Percentiles rank a stretch among this genome's conserved stretches.
Conservation (phyloP, 2,797 vertebrate genomes). For the Odontamblyopus lacepedii region DNA sequence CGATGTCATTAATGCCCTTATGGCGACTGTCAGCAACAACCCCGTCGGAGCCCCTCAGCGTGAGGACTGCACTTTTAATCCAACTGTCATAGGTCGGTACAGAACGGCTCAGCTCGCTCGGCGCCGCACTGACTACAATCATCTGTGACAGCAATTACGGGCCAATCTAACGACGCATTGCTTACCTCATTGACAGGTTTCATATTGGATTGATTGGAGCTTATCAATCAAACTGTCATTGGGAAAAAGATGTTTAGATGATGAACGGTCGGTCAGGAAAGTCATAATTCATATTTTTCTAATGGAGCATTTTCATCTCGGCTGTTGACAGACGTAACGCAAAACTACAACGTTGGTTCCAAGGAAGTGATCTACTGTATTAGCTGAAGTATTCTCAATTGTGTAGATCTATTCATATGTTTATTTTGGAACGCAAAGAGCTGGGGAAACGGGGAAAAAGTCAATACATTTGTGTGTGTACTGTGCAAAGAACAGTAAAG, state of each 20-base stretch:
- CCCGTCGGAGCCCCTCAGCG: slow-evolving; percentile 53
- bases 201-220: slow-evolving; percentile 34
- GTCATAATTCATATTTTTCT: slow-evolving; percentile 42
- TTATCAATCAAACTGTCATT: slow-evolving; percentile 58
- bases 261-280: slow-evolving; percentile 37
- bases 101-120: slow-evolving; percentile 38
- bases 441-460: background rate
- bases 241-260: slow-evolving; percentile 26
- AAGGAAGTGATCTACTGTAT: background rate
- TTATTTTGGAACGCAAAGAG: background rate
- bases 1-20: slow-evolving; percentile 54
- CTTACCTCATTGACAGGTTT: slow-evolving; percentile 25
- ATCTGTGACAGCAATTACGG: slow-evolving; percentile 65
- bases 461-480: background rate
- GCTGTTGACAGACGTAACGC: slow-evolving; percentile 15
- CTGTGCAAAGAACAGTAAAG: background rate
- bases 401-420: background rate
- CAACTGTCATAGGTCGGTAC: slow-evolving; percentile 67
- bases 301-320: slow-evolving; percentile 29
- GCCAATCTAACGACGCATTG: slow-evolving; percentile 41
- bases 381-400: background rate
- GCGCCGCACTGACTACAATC: slow-evolving; percentile 55
- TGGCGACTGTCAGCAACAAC: slow-evolving; percentile 45
- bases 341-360: background rate
- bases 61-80: slow-evolving; percentile 64